Conservation (phyloP, 2,113 vertebrate species). For the Petrocephalus zakoni region DNA sequence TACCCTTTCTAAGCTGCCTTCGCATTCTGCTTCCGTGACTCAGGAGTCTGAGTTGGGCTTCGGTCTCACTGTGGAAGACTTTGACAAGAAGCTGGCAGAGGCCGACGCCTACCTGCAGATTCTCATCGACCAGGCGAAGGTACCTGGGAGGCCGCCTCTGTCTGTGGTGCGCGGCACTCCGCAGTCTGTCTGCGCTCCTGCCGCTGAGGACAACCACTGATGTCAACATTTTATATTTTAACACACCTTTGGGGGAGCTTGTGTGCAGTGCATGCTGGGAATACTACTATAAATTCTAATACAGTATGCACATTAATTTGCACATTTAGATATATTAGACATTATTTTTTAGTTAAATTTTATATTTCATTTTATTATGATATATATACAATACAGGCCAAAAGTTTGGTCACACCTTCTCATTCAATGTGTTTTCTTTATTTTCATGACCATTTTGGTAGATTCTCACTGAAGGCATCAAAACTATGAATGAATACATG, state of each 20-base stretch:
- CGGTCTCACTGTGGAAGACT: constrained; percentile 94
- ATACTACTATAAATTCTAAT: background rate
- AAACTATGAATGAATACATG: no score
- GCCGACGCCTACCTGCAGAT: constrained; percentile 98
- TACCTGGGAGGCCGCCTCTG: constrained; percentile 40
- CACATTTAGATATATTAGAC: background rate
- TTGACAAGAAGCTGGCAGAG: constrained; percentile 96
- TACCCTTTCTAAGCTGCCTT: background rate
- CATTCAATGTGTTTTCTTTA: no score
- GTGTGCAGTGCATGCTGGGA: background rate
- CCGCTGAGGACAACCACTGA: background rate
- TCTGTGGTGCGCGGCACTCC: background rate
- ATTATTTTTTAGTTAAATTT: background rate
- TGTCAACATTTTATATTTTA: background rate
- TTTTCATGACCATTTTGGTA: no score
- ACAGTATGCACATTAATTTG: background rate
- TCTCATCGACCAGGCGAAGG: constrained; percentile 95
- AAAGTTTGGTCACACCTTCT: no score
- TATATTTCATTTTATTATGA: background rate
- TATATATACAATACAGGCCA: no score
- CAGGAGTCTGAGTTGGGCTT: constrained; percentile 91
- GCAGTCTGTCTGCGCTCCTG: background rate
- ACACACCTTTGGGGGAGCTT: background rate
- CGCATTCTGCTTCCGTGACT: constrained; percentile 10
- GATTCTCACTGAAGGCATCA: no score